Evolutionary conservation across 2,113 vertebrate species (phyloP), one percentile per base, ranked within the genome.

Genomic region (Beaufortia kweichowensis): DNA sequence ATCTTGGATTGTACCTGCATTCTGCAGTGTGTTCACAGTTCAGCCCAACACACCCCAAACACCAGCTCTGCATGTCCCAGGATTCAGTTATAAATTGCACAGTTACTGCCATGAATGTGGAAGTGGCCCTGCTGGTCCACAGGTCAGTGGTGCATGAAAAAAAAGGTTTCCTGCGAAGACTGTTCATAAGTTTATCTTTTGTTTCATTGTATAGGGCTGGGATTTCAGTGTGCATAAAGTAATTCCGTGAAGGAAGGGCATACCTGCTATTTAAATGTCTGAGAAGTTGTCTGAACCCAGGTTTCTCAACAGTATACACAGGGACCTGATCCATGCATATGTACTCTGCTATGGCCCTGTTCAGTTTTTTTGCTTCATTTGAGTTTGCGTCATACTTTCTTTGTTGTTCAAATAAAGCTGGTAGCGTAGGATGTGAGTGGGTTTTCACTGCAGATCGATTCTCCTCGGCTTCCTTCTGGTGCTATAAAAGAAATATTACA

Each of bases 21-120:
- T 74, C 71, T 43, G 71, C 71, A 28, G 71, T 74, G 24, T 62
- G 71, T 2, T 74, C 57, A 29, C 33, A 9, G 35, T 74, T 46
- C 5, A 74, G 57, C 19, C 29, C 56, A 60, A 26, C 2, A 41
- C 71, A 74, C 2, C 71, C 71, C 39, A 62, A 74, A 29, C 71
- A 74, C 57, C 71, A 74, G 71, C n/a, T 23, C 24, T 82, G 46
- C 65, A 66, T 39, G 19, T 82, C 65, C 76, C 76, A 79, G 24
- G 81, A n/a, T 6, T 46, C 39, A 21, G 57, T 76, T 8, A 79
- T 64, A 50, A 28, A 79, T 46, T 78, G 69, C 5, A 81, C 9
- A 28, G 80, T 78, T 28, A 82, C 48, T 23, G 61, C 57, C 68
- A 71, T 79, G 50, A 14, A 76, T 0, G 60, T 76, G n/a, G 19